Conservation (phyloP, 2,888 invertebrate genomes). For the Metacarcinus magister region DNA sequence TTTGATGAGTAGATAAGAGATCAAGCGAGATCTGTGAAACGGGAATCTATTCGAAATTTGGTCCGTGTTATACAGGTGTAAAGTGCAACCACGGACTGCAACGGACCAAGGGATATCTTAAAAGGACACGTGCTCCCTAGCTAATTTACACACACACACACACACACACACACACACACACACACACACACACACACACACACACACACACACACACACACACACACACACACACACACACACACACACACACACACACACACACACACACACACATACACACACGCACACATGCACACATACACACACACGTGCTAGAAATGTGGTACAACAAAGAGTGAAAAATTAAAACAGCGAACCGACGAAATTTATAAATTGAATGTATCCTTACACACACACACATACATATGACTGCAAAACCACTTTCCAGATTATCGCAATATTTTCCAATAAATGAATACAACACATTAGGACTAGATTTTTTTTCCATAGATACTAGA, state of each 20-base stretch:
- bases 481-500: background rate
- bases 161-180: background rate
- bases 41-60: too few species aligned
- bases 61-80: background rate
- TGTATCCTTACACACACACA: background rate
- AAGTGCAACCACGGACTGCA: background rate
- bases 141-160: background rate
- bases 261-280: conserved; percentile 34
- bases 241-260: conserved; percentile 34
- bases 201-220: background rate
- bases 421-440: background rate
- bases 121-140: background rate
- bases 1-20: too few species aligned
- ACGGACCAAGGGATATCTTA: background rate
- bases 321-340: background rate
- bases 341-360: background rate
- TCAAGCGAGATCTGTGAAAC: too few species aligned
- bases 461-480: background rate
- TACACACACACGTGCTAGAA: background rate
- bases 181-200: too few species aligned
- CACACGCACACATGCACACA: background rate
- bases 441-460: background rate
- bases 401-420: background rate
- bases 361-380: background rate
- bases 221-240: conserved; percentile 26